Base-by-base conservation (phyloP, 1,140 invertebrate genomes). In the Heliconius melpomene region DNA sequence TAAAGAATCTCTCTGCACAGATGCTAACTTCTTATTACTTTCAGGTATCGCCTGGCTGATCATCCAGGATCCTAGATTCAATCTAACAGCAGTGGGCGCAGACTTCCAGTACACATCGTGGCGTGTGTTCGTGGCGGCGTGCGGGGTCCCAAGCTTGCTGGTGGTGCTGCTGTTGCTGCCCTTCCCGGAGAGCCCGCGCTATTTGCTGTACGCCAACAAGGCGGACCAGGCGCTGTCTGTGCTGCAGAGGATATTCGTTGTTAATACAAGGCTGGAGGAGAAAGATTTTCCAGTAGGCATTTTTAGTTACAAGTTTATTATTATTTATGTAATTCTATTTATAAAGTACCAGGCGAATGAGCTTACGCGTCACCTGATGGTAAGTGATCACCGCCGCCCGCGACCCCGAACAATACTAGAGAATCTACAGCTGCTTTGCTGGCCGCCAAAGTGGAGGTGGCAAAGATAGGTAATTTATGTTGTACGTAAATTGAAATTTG, bases 121-220 rank as follows among this genome's bases (percentile, higher is more conserved):
- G 97, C 95, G 97, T 54, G 95, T 98, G 18, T 98, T 97, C 91
- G 94, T 98, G 5, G 95, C 96, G 0, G 85, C 96, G 1, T 96
- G 96, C 82, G 96, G 96, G 0, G 72, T 97, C 8, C 97, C 97
- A 6, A 96, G 96, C 78, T 85, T 98, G 0, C 85, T 97, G 60
- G 96, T 96, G 72, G 96, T 95, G 20, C 78, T 96, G 26, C 89
- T 96, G 1, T 95, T 98, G 20, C 93, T 96, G 60, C 97, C 97
- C 82, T 96, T 98, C 36, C 96, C 97, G 2, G 97, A 98, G 91
- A 98, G 97, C 85, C 97, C 98, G 0, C 91, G 95, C 84, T 95
- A 95, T 83, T 82, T 96, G 40, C 91, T 95, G 20, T 87, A 95
- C 20, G 89, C 91, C 0, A 95, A 95, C 87, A 90, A 94, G 76